A percentile compares a stretch with the other conserved stretches of the same genome.
Evolutionary conservation across 2,797 vertebrate genomes (phyloP).

Genomic region (Hemibagrus guttatus): DNA sequence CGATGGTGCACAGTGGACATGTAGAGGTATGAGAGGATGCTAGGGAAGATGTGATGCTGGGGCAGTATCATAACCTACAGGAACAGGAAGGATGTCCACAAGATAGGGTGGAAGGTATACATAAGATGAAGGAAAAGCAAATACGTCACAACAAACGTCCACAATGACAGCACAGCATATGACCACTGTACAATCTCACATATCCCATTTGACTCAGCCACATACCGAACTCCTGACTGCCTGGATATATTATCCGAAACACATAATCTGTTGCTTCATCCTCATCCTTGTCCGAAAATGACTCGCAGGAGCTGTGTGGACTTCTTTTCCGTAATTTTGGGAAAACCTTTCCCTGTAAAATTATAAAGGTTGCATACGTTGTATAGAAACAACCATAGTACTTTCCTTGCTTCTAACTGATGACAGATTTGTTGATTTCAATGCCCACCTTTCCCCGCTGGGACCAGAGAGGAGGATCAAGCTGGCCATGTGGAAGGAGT

Average conservation of each 20-base stretch:
- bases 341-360: conserved; percentile 91
- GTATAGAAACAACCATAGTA: neutral
- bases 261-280: conserved; percentile 97
- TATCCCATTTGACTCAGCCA: conserved; percentile 21
- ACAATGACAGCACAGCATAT: neutral
- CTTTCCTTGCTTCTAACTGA: neutral
- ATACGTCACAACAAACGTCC: neutral
- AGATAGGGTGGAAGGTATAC: conserved; percentile 8
- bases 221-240: conserved; percentile 92
- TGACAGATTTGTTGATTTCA: neutral
- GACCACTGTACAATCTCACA: neutral
- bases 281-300: conserved; percentile 92
- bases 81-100: conserved; percentile 24
- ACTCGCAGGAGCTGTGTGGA: conserved; percentile 90
- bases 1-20: conserved; percentile 3
- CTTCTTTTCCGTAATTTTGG: conserved; percentile 90
- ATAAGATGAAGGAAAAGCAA: conserved; percentile 13
- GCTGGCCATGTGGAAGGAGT: conserved; percentile 92
- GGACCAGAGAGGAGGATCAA: conserved; percentile 97
- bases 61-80: conserved; percentile 32
- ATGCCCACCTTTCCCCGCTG: conserved; percentile 91
- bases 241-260: conserved; percentile 93
- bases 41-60: conserved; percentile 21
- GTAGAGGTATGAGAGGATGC: conserved; percentile 3
- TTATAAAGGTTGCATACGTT: neutral